Conservation (phyloP, 1,140 invertebrate genomes). For the Brachionus paranguensis region DNA sequence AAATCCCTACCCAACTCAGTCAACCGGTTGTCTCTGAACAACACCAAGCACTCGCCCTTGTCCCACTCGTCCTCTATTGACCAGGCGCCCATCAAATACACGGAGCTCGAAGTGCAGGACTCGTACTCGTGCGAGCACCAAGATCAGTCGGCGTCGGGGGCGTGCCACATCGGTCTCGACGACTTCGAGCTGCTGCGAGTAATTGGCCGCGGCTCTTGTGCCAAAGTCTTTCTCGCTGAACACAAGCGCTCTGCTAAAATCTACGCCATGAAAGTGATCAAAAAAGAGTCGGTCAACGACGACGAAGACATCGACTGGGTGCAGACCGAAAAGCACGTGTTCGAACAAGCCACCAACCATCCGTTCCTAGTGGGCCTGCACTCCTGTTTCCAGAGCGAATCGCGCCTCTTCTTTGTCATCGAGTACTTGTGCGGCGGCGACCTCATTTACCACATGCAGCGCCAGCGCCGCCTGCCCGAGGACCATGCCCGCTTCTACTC, state of each 20-base stretch:
- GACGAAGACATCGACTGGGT: conserved; percentile 99
- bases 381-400: conserved; percentile 85
- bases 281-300: conserved; percentile 86
- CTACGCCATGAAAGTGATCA: conserved; percentile 99
- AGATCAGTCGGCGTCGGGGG: neutral
- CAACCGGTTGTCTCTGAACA: neutral
- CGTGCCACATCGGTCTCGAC: neutral
- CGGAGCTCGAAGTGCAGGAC: neutral
- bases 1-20: neutral
- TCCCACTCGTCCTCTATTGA: neutral
- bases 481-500: conserved; percentile 93
- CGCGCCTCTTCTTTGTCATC: conserved; percentile 93
- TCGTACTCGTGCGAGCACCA: neutral
- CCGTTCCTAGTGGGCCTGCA: conserved; percentile 97
- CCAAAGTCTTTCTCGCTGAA: conserved; percentile 98
- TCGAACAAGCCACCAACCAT: conserved; percentile 98
- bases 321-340: conserved; percentile 99
- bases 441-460: conserved; percentile 99
- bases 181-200: conserved; percentile 93
- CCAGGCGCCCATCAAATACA: neutral
- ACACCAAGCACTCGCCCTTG: neutral
- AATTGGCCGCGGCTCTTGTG: conserved; percentile 95
- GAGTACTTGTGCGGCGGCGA: conserved; percentile 98
- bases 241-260: conserved; percentile 60
- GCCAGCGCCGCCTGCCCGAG: conserved; percentile 83